phyloP scores from a whole-genome alignment of 2,797 vertebrate genomes.

The Pseudochromis fuscus region DNA sequence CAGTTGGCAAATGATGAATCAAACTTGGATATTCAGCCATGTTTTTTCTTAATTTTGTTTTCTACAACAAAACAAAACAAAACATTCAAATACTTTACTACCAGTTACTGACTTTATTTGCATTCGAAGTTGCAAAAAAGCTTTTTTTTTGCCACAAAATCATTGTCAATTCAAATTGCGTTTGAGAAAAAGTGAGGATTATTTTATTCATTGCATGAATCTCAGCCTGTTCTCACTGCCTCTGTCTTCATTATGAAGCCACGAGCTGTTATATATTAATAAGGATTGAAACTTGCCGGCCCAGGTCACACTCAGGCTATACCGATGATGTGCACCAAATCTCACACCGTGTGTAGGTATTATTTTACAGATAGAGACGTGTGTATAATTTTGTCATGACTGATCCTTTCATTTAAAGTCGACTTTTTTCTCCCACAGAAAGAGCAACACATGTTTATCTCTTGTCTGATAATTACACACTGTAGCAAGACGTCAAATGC shows the following conservation, averaged over 20 bases:
- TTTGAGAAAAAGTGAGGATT: not conserved
- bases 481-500: conserved; percentile 48
- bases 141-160: too few species aligned
- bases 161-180: not conserved
- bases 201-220: conserved; percentile 20
- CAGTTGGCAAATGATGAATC: too few species aligned
- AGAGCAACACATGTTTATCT: conserved; percentile 29
- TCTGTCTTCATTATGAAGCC: conserved; percentile 25
- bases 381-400: conserved; percentile 8
- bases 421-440: conserved; percentile 22
- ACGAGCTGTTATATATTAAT: conserved; percentile 7
- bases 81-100: too few species aligned
- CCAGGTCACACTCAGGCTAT: conserved; percentile 12
- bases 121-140: too few species aligned
- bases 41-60: too few species aligned
- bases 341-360: conserved; percentile 3
- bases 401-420: conserved; percentile 23
- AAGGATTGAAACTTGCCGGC: conserved; percentile 38
- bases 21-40: too few species aligned
- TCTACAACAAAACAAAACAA: too few species aligned
- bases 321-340: conserved; percentile 2
- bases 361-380: not conserved
- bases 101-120: too few species aligned
- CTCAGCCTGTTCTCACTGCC: conserved; percentile 10
- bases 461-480: conserved; percentile 53